Percentiles rank a stretch among this genome's conserved stretches.
phyloP scores from a whole-genome alignment of 2,888 invertebrate genomes.

The Spilarctia lutea region DNA sequence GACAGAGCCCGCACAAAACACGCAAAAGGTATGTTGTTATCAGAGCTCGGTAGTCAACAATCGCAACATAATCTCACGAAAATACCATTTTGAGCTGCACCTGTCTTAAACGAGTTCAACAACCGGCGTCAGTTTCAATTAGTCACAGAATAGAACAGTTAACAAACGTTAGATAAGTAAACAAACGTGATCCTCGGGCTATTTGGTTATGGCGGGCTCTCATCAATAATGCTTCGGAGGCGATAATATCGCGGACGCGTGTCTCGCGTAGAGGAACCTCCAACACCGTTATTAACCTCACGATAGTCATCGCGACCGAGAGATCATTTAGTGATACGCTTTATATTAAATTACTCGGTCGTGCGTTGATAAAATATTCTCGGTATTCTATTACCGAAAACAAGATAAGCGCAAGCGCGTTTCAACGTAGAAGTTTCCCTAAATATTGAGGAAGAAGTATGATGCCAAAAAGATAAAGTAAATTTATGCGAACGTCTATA shows the following conservation, averaged over 20 bases:
- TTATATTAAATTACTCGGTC: conserved; percentile 87
- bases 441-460: conserved; percentile 37
- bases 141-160: conserved; percentile 72
- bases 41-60: conserved; percentile 74
- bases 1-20: conserved; percentile 64
- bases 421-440: conserved; percentile 64
- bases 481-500: conserved; percentile 57
- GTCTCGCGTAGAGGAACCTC: conserved; percentile 80
- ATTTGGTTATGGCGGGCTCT: conserved; percentile 82
- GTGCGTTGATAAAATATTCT: conserved; percentile 85
- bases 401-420: conserved; percentile 79
- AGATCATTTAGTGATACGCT: conserved; percentile 86
- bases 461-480: conserved; percentile 41
- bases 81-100: conserved; percentile 81
- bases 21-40: conserved; percentile 69
- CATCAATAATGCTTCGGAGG: conserved; percentile 84
- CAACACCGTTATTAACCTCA: conserved; percentile 84
- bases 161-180: conserved; percentile 80
- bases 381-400: conserved; percentile 85
- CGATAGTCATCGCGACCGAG: conserved; percentile 81
- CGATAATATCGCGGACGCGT: conserved; percentile 84
- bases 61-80: conserved; percentile 84
- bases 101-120: conserved; percentile 80
- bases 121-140: conserved; percentile 75
- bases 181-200: conserved; percentile 83